Percentiles rank a stretch among this genome's conserved stretches.
Evolutionary conservation across 2,113 vertebrate genomes (phyloP).

Genomic region (Tapirus terrestris): DNA sequence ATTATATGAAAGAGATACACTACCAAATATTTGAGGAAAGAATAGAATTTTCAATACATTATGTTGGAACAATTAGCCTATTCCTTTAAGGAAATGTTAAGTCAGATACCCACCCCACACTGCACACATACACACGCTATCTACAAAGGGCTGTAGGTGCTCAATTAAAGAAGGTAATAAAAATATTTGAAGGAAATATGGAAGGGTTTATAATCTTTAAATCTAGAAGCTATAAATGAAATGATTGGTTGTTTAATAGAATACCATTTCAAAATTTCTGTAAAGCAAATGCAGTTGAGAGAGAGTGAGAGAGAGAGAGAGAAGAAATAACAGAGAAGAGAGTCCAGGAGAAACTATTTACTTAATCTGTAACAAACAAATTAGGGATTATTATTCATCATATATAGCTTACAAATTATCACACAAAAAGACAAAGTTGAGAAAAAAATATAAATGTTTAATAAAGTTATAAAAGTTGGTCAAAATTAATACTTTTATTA

Average conservation of each 20-base stretch:
- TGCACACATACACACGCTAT: not conserved
- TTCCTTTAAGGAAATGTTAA: not conserved
- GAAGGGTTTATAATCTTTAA: not conserved
- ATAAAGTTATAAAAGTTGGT: not conserved
- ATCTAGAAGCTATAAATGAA: not conserved
- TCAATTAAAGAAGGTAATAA: not conserved
- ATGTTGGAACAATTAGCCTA: not conserved
- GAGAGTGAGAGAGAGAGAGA: not conserved
- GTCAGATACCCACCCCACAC: not conserved
- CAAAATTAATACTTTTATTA: not conserved
- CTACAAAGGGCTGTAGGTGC: not conserved
- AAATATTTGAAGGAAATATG: not conserved
- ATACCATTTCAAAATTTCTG: not conserved
- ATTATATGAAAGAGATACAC: not conserved
- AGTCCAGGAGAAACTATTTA: not conserved
- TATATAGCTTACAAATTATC: not conserved
- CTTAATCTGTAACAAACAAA: not conserved
- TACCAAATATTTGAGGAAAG: not conserved
- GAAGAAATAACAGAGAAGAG: too few relatives aligned
- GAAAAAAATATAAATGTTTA: not conserved
- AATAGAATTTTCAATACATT: not conserved
- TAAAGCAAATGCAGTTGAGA: not conserved
- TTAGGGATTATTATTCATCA: not conserved
- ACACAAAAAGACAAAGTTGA: not conserved
- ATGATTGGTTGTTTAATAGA: not conserved